Evolutionary conservation across 64 coral and sea anemone species (phyloP), one percentile per base, ranked within the genome.

Genomic region (Orbicella faveolata): DNA sequence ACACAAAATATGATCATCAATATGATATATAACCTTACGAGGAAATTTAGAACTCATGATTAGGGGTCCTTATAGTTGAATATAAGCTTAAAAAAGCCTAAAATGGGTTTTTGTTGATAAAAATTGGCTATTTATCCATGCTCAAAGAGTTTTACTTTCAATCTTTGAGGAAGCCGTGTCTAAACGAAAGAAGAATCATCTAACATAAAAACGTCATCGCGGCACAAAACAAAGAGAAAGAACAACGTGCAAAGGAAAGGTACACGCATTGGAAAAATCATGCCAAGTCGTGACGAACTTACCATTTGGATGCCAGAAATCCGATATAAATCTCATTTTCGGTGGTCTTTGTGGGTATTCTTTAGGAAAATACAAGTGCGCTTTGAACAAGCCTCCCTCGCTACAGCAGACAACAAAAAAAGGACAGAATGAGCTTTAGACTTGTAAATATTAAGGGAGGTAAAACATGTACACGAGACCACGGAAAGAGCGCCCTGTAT

Each of bases 231-330:
- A 85, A 85, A 85, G 82, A 70, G 65, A 20, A 85, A 70, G 13
- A 72, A 84, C 63, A 84, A 85, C 82, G 82, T 85, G 82, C 16
- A 53, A 4, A 8, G 63, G 37, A 72, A 52, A 85, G 37, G 63
- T 57, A 10, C 11, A 79, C 63, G 13, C 16, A 33, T 13, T 70
- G 17, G 39, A 37, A 20, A 83, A 85, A 17, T 33, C 54, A 63
- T 61, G 57, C 79, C 23, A 23, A 69, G 26, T 53, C 64, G 20
- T 26, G 39, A 52, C 63, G 20, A 33, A 78, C 92, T 44, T 86
- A 99, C 97, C 97, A 84, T 99, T 99, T 2, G 97, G 97, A 72
- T 99, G 97, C 97, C 97, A 99, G 23, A 99, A 80, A 18, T 99
- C 89, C 26, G 97, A 99, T 73, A 93, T 90, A 86, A 99, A 99